Conservation (phyloP, 2,113 vertebrate genomes). For the Sturnus vulgaris region DNA sequence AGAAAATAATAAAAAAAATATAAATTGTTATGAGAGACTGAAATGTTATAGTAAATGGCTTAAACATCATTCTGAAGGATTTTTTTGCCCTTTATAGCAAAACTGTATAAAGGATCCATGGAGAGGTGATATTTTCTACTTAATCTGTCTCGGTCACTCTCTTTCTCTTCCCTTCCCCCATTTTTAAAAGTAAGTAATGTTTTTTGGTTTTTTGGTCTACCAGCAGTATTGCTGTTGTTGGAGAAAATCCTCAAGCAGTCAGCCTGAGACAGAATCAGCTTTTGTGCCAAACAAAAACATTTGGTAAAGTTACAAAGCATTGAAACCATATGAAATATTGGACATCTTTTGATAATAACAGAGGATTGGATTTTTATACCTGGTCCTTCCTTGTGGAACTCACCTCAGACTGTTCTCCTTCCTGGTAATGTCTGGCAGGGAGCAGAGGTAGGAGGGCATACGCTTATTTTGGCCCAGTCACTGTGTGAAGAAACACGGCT, state of each 20-base stretch:
- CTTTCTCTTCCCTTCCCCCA: background rate
- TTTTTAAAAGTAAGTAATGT: background rate
- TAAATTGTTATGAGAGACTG: background rate
- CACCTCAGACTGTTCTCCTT: background rate
- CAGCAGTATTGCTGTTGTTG: background rate
- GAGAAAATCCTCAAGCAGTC: background rate
- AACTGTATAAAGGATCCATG: background rate
- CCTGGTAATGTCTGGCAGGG: background rate
- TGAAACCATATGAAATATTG: background rate
- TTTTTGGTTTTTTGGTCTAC: background rate
- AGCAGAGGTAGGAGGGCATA: background rate
- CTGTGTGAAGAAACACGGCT: background rate
- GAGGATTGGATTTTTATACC: background rate
- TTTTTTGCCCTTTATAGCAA: background rate
- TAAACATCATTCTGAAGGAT: background rate
- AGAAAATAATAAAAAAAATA: background rate
- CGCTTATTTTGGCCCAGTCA: background rate
- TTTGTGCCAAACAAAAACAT: background rate
- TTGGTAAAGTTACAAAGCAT: background rate
- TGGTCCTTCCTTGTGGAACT: background rate
- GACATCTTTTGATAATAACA: background rate
- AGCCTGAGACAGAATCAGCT: background rate
- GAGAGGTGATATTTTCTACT: background rate
- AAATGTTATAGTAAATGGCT: background rate
- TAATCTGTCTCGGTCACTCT: background rate